phyloP scores from a whole-genome alignment of 2,113 vertebrate species.

The Struthidea cinerea region DNA sequence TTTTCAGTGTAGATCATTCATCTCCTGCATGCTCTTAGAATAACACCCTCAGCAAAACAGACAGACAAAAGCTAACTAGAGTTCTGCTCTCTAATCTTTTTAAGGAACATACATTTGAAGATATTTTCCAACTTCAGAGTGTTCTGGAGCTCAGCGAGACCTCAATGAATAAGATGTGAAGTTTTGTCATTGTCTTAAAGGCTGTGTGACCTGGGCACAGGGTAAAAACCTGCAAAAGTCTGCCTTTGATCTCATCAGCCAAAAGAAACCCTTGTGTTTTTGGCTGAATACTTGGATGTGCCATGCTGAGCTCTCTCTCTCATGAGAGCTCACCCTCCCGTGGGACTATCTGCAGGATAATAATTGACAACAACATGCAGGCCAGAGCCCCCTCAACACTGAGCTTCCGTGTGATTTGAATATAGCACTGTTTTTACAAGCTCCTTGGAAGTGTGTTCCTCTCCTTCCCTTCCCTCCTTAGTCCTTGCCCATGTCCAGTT shows the following conservation, averaged over 20 bases:
- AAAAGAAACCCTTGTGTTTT: not conserved
- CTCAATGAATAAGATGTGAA: not conserved
- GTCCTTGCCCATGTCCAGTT: not conserved
- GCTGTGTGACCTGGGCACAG: not conserved
- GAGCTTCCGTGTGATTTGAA: not conserved
- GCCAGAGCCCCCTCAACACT: not conserved
- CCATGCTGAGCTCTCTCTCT: not conserved
- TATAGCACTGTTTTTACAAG: not conserved
- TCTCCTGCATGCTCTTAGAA: slow-evolving; percentile 67
- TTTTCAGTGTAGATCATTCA: slow-evolving; percentile 78
- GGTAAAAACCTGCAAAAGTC: not conserved
- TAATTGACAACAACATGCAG: not conserved
- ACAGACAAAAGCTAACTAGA: slow-evolving; percentile 77
- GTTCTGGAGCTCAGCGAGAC: slow-evolving; percentile 19
- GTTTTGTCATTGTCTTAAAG: not conserved
- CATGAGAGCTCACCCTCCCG: not conserved
- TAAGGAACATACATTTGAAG: slow-evolving; percentile 71
- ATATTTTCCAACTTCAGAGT: slow-evolving; percentile 68
- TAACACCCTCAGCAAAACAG: slow-evolving; percentile 75
- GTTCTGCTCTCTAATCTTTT: slow-evolving; percentile 80
- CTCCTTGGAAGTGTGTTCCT: not conserved
- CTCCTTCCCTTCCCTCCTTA: not conserved
- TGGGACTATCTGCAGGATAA: not conserved
- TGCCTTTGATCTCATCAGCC: not conserved
- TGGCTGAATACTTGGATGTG: not conserved